phyloP scores from a whole-genome alignment of 2,113 vertebrate genomes.

The Hystrix brachyura region DNA sequence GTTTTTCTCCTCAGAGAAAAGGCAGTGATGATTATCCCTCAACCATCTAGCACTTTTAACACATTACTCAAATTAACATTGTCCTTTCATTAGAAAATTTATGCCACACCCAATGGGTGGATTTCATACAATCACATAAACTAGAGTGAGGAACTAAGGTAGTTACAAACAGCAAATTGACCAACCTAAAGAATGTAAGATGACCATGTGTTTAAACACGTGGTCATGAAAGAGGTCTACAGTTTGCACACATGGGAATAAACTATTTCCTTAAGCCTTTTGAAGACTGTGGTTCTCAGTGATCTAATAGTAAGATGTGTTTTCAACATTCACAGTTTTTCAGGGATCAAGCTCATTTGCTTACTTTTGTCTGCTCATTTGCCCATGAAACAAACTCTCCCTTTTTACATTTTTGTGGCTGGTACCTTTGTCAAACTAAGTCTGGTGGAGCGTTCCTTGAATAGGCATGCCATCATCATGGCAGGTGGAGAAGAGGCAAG shows the following conservation, averaged over 20 bases:
- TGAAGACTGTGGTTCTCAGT: neutral
- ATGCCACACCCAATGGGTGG: neutral
- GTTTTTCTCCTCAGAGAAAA: neutral
- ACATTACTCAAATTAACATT: neutral
- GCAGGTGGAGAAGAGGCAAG: constrained; percentile 64
- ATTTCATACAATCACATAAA: neutral
- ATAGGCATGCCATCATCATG: constrained; percentile 48
- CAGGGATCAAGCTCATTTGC: neutral
- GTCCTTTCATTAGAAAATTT: neutral
- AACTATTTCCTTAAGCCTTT: neutral
- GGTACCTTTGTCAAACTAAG: constrained; percentile 13
- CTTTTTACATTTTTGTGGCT: neutral
- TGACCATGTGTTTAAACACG: neutral
- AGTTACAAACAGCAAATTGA: neutral
- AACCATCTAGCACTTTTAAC: neutral
- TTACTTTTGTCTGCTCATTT: neutral
- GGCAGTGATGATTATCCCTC: neutral
- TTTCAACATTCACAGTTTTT: neutral
- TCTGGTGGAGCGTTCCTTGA: neutral
- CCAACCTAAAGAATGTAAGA: neutral
- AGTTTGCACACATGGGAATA: neutral
- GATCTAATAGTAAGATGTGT: neutral
- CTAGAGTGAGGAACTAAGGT: neutral
- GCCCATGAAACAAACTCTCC: neutral
- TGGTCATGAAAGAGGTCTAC: neutral